Base-by-base conservation (phyloP, 2,797 vertebrate species). In the Apogon hyalosoma region DNA sequence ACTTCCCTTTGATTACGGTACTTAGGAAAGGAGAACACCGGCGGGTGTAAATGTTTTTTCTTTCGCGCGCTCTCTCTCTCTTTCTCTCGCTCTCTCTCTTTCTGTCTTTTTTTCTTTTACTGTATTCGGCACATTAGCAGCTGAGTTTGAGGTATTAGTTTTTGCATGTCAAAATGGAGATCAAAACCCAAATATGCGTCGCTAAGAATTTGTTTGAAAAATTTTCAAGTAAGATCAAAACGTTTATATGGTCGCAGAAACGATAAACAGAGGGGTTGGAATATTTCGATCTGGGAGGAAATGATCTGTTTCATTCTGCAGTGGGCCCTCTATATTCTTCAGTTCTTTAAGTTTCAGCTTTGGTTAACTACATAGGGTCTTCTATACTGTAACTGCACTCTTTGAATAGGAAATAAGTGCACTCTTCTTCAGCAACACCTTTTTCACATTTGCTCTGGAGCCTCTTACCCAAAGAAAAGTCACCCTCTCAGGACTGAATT, bases 101-200 rank as follows among this genome's bases (percentile, higher is more conserved):
- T 28, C 21, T 57, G 36, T 75, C 42, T 16, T 58, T 19, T 57
- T 80, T 76, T 28, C 41, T 84, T 83, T 51, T 73, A 84, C 85
- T 83, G 87, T 89, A 89, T 90, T 91, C 91, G 90, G 85, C 84
- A 93, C 91, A 90, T 90, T 95, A 95, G 94, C 94, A 95, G 94
- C 94, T 93, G 93, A 93, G 93, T 93, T 96, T 97, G 97, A 99
- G 97, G 97, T 98, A 98, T 98, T 95, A 95, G 94, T 97, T 95
- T 93, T 95, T 96, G 94, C 93, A 95, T 45, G 95, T 97, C 95
- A 97, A 95, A 96, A 96, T 97, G 95, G 96, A 97, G 95, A 96
- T 93, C 95, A 93, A 84, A 97, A 97, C 93, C 95, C 96, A 96
- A 96, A 94, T 95, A 91, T 92, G 92, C 94, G 88, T 92, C 88